Evolutionary conservation across 2,888 invertebrate species (phyloP).

Genomic region (Drosophila atroscutellata): DNA sequence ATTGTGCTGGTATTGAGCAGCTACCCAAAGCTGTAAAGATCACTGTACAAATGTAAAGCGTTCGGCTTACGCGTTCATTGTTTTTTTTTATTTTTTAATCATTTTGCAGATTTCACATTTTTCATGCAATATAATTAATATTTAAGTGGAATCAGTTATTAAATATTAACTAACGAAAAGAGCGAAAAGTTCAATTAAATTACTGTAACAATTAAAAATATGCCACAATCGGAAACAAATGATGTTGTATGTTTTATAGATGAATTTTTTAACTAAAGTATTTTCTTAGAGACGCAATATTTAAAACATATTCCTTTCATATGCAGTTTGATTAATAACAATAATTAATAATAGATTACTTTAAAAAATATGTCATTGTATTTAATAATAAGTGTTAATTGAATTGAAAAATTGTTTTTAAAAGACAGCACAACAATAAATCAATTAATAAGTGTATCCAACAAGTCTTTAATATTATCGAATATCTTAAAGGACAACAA

Average conservation of each 20-base stretch:
- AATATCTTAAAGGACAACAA: background rate
- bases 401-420: background rate
- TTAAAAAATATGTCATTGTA: background rate
- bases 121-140: background rate
- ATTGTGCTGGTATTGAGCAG: constrained; percentile 1
- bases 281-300: background rate
- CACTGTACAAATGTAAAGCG: background rate
- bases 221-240: background rate
- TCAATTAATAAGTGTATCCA: background rate
- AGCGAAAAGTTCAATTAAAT: background rate
- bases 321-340: background rate
- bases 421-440: background rate
- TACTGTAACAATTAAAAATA: background rate
- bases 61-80: background rate
- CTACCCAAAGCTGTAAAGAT: background rate
- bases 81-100: too few relatives aligned
- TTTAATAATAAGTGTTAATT: background rate
- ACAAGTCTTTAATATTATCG: background rate
- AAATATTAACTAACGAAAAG: background rate
- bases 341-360: background rate
- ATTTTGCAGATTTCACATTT: background rate
- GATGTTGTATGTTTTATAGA: background rate
- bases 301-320: background rate
- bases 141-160: background rate
- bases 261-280: background rate